Evolutionary conservation across 2,888 invertebrate species (phyloP).

Genomic region (Bombyx huttoni): DNA sequence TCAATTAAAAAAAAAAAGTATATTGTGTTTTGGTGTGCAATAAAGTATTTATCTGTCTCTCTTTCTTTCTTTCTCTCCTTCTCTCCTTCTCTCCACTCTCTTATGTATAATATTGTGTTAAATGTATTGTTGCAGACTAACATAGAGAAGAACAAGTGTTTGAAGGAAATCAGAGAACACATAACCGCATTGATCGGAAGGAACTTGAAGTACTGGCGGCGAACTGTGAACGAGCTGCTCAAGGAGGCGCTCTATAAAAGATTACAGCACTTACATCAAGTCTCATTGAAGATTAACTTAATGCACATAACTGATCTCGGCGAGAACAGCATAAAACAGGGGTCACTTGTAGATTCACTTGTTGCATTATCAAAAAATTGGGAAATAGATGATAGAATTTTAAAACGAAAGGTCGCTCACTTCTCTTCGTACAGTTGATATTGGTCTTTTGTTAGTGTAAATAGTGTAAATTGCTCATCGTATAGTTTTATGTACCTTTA

Average conservation of each 20-base stretch:
- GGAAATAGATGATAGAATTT: slow-evolving; percentile 37
- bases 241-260: slow-evolving; percentile 44
- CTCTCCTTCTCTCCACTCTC: too few species aligned
- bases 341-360: slow-evolving; percentile 31
- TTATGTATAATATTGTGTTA: too few species aligned
- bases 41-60: too few species aligned
- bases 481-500: slow-evolving; percentile 31
- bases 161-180: slow-evolving; percentile 62
- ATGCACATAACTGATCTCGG: slow-evolving; percentile 44
- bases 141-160: slow-evolving; percentile 50
- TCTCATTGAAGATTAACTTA: slow-evolving; percentile 45
- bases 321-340: slow-evolving; percentile 27
- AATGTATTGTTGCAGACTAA: slow-evolving; percentile 29
- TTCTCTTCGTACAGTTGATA: slow-evolving; percentile 19
- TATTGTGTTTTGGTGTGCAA: too few species aligned
- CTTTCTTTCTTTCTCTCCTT: too few species aligned
- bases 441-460: slow-evolving; percentile 30
- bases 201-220: slow-evolving; percentile 69
- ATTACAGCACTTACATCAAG: slow-evolving; percentile 47
- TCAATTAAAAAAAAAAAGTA: too few species aligned
- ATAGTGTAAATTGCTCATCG: slow-evolving; percentile 61
- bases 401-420: slow-evolving; percentile 31
- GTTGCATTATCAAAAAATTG: slow-evolving; percentile 38
- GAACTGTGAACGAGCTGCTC: slow-evolving; percentile 30
- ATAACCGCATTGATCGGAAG: slow-evolving; percentile 59